phyloP scores from a whole-genome alignment of 2,797 vertebrate genomes.

The Sebastiscus albofasciatus region DNA sequence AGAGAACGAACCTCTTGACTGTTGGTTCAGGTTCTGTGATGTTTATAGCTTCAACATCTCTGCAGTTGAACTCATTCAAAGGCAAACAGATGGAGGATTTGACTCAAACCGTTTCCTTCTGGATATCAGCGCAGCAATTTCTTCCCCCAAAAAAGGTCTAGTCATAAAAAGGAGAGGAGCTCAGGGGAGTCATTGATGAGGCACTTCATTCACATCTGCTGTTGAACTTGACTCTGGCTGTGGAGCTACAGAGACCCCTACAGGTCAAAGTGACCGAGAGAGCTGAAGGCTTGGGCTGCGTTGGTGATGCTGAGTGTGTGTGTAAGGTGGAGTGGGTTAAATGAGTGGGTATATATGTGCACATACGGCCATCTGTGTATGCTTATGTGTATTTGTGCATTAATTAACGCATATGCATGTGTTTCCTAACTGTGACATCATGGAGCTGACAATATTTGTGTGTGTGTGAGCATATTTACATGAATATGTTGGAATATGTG shows the following conservation, averaged over 20 bases:
- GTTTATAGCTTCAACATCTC: constrained; percentile 5
- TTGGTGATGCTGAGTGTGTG: neutral
- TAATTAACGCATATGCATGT: constrained; percentile 3
- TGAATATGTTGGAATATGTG: neutral
- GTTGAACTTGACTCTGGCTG: constrained; percentile 42
- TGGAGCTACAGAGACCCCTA: constrained; percentile 80
- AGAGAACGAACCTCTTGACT: neutral
- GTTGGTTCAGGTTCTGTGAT: neutral
- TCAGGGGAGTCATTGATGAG: constrained; percentile 58
- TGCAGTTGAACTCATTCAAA: constrained; percentile 3
- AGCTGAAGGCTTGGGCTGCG: neutral
- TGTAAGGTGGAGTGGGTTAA: neutral
- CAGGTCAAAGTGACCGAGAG: constrained; percentile 33
- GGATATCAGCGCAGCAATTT: constrained; percentile 20
- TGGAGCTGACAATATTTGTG: neutral
- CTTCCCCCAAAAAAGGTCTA: constrained; percentile 18
- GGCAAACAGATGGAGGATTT: constrained; percentile 10
- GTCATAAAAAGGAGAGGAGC: constrained; percentile 54
- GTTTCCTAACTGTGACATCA: neutral
- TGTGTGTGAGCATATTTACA: neutral
- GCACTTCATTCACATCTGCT: constrained; percentile 44
- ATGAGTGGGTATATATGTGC: neutral
- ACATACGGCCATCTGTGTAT: neutral
- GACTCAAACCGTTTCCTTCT: neutral
- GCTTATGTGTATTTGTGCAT: neutral